Conservation (phyloP, 2,888 invertebrate species). For the Aricia artaxerxes region DNA sequence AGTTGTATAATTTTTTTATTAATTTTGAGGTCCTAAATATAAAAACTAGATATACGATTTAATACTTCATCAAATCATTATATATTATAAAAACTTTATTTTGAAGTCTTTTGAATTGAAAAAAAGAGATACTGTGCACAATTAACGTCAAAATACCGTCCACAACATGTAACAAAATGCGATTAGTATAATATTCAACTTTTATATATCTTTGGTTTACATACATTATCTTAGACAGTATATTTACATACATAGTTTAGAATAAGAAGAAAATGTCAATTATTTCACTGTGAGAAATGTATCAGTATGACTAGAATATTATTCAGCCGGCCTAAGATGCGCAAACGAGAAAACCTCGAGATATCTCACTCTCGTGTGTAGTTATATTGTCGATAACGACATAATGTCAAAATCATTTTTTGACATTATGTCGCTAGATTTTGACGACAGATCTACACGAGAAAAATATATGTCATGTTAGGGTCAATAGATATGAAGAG, state of each 20-base stretch:
- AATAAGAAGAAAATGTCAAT: neutral
- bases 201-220: neutral
- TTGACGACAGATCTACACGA: no score
- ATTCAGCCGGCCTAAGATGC: no score
- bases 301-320: slow-evolving; percentile 3
- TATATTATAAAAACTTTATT: no score
- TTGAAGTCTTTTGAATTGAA: neutral
- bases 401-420: no score
- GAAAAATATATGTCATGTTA: no score
- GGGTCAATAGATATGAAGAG: no score
- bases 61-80: no score
- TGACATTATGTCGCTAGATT: no score
- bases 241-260: slow-evolving; percentile 24
- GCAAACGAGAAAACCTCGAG: no score
- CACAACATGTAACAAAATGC: neutral
- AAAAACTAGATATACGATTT: no score
- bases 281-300: slow-evolving; percentile 18
- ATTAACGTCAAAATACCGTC: slow-evolving; percentile 11
- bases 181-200: neutral
- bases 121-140: neutral
- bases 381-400: no score
- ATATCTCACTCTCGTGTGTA: no score
- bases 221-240: slow-evolving; percentile 1
- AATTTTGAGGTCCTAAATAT: neutral
- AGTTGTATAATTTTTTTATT: neutral